Conservation (phyloP, 1,140 invertebrate genomes). For the Oryzaephilus surinamensis region DNA sequence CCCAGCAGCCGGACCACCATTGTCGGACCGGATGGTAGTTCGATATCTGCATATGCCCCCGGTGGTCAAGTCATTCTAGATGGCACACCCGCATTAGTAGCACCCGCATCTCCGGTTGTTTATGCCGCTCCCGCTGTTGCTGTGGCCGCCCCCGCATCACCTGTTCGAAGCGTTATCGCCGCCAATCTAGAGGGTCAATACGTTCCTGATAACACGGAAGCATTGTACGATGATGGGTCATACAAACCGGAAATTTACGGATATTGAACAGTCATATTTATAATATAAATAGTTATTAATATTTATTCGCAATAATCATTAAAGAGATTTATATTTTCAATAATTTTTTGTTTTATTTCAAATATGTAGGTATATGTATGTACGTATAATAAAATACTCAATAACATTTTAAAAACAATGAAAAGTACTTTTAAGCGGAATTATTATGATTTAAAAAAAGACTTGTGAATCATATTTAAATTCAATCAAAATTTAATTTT, state of each 20-base stretch:
- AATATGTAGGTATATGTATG: too few species aligned
- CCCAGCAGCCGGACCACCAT: slow-evolving; percentile 18
- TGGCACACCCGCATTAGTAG: slow-evolving; percentile 6
- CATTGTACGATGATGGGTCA: slow-evolving; percentile 26
- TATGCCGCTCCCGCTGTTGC: slow-evolving; percentile 7
- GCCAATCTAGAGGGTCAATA: slow-evolving; percentile 26
- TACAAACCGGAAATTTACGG: slow-evolving; percentile 21
- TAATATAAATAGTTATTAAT: too few species aligned
- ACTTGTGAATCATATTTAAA: too few species aligned
- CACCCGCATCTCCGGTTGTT: slow-evolving; percentile 8
- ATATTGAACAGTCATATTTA: slow-evolving; percentile 1
- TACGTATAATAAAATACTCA: too few species aligned
- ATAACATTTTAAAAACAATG: too few species aligned
- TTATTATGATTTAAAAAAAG: too few species aligned
- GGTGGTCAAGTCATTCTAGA: slow-evolving; percentile 19
- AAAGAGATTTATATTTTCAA: too few species aligned
- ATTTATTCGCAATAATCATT: too few species aligned
- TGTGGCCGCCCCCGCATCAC: slow-evolving; percentile 1
- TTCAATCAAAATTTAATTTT: too few species aligned
- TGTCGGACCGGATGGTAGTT: slow-evolving; percentile 21
- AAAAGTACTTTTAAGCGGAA: too few species aligned
- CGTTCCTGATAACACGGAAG: slow-evolving; percentile 21
- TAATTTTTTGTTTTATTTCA: too few species aligned
- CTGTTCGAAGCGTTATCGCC: slow-evolving; percentile 7
- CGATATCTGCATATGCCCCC: slow-evolving; percentile 14